phyloP scores from a whole-genome alignment of 2,888 invertebrate species.

The Xestoiulus laeticollis region DNA sequence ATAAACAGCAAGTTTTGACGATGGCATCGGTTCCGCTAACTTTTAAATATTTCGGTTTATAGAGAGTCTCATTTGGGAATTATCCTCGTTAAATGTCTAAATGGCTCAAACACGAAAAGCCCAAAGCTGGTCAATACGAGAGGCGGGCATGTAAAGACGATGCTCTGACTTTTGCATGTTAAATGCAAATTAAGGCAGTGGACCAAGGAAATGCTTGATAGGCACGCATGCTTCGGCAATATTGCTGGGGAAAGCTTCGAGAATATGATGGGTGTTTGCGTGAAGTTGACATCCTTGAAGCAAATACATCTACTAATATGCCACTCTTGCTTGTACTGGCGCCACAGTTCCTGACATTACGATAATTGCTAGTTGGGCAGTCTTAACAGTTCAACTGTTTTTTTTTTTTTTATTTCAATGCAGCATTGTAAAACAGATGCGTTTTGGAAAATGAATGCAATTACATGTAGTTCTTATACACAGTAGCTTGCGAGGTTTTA shows the following conservation, averaged over 20 bases:
- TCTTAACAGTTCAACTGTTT: background rate
- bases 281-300: background rate
- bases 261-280: background rate
- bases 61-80: background rate
- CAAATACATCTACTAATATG: background rate
- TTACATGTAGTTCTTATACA: background rate
- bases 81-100: background rate
- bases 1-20: background rate
- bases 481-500: no score
- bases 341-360: background rate
- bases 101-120: background rate
- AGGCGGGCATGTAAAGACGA: background rate
- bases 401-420: background rate
- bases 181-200: constrained; percentile 34
- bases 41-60: constrained; percentile 23
- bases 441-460: background rate
- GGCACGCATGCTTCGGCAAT: background rate
- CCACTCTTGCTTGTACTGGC: background rate
- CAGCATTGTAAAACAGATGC: background rate
- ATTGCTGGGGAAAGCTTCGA: background rate
- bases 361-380: background rate
- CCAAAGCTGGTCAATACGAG: background rate
- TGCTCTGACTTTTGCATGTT: background rate
- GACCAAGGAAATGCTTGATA: background rate
- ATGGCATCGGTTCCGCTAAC: background rate